Percentiles rank a stretch among this genome's conserved stretches.
phyloP scores from a whole-genome alignment of 1,140 invertebrate genomes.

The Amphibalanus amphitrite region DNA sequence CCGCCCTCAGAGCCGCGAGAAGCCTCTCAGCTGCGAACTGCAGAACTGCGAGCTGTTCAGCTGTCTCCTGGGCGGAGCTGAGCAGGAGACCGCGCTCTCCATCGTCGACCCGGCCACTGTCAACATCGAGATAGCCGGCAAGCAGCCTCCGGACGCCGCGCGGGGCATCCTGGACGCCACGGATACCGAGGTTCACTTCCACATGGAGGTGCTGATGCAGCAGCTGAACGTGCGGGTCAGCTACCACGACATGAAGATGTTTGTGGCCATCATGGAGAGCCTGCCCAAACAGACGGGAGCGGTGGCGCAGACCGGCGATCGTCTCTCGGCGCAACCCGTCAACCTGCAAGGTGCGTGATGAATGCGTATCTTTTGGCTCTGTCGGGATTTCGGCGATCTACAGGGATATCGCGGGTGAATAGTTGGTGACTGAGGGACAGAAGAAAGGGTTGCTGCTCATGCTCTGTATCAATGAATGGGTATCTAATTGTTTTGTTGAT shows the following conservation, averaged over 20 bases:
- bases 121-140: conserved; percentile 42
- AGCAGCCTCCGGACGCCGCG: conserved; percentile 15
- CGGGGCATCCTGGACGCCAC: conserved; percentile 24
- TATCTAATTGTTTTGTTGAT: no score
- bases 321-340: conserved; percentile 20
- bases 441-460: no score
- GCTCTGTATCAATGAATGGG: no score
- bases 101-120: conserved; percentile 85
- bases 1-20: conserved; percentile 45
- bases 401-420: no score
- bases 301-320: conserved; percentile 8
- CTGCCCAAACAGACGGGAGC: conserved; percentile 50
- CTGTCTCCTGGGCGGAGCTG: conserved; percentile 61
- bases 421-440: no score
- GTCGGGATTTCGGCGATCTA: no score
- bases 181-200: conserved; percentile 24
- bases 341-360: conserved; percentile 27
- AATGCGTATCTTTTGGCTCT: no score
- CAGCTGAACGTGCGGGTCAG: conserved; percentile 72
- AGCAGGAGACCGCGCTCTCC: conserved; percentile 86
- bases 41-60: conserved; percentile 86
- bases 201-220: conserved; percentile 33
- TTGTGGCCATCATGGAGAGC: conserved; percentile 68
- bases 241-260: conserved; percentile 86
- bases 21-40: conserved; percentile 67